phyloP scores from a whole-genome alignment of 2,797 vertebrate genomes.

The Spatula versicolor region DNA sequence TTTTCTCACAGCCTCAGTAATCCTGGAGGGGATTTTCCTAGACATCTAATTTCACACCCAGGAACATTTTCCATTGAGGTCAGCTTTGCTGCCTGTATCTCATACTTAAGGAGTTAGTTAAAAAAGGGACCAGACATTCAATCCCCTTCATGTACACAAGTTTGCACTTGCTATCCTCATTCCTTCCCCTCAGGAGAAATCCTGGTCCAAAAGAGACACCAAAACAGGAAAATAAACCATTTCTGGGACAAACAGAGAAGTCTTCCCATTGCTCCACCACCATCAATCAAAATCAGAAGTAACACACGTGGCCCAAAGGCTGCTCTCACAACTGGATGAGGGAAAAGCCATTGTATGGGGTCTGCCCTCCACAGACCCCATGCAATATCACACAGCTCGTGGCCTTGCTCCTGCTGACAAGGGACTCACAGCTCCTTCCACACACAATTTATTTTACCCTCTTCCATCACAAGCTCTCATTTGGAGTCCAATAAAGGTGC shows the following conservation, averaged over 20 bases:
- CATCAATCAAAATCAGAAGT: neutral
- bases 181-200: neutral
- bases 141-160: accelerated
- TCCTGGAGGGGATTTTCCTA: accelerated
- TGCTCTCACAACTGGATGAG: accelerated
- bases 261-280: neutral
- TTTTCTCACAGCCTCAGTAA: neutral
- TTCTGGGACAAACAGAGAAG: neutral
- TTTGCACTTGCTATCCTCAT: neutral
- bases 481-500: accelerated
- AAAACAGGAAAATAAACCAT: neutral
- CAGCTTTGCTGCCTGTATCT: neutral
- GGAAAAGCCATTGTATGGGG: accelerated
- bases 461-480: neutral
- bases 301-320: too few species aligned
- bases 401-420: neutral
- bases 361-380: accelerated
- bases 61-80: neutral
- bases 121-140: neutral
- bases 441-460: neutral
- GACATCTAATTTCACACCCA: accelerated
- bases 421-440: neutral
- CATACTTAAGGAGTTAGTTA: accelerated
- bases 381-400: accelerated
- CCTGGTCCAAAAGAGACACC: accelerated